phyloP scores from a whole-genome alignment of 2,113 vertebrate species.

The Oryzias woworae region DNA sequence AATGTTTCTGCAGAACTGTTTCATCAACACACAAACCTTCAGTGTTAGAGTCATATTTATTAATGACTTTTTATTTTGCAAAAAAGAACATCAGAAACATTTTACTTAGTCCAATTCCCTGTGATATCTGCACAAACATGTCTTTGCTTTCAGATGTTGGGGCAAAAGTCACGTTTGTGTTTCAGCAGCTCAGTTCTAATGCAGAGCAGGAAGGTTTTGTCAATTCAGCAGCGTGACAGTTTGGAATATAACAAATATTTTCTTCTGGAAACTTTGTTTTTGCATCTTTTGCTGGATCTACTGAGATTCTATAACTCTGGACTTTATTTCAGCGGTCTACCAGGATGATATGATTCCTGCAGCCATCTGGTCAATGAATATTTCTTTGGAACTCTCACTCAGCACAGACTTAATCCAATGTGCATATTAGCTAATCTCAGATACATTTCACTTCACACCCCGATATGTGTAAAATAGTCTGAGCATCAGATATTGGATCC shows the following conservation, averaged over 20 bases:
- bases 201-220: no score
- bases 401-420: constrained; percentile 34
- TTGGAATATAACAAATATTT: no score
- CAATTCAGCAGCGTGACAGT: no score
- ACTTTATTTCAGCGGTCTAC: constrained; percentile 50
- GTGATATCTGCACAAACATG: no score
- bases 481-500: constrained; percentile 30
- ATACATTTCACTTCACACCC: constrained; percentile 24
- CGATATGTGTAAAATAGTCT: constrained; percentile 18
- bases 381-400: constrained; percentile 16
- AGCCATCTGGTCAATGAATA: constrained; percentile 16
- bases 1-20: constrained; percentile 40
- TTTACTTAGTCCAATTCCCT: no score
- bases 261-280: no score
- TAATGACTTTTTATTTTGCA: no score
- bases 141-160: no score
- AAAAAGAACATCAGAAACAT: no score
- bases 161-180: no score
- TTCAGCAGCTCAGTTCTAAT: no score
- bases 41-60: neutral
- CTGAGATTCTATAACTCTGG: constrained; percentile 13
- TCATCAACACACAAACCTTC: constrained; percentile 44
- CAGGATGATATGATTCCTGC: constrained; percentile 2
- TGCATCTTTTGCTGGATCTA: no score
- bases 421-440: constrained; percentile 33